These are phyloP conservation scores for Echiichthys vipera DNA, from an alignment of 2,797 vertebrate genomes.

Conservation along the genomic window DNA sequence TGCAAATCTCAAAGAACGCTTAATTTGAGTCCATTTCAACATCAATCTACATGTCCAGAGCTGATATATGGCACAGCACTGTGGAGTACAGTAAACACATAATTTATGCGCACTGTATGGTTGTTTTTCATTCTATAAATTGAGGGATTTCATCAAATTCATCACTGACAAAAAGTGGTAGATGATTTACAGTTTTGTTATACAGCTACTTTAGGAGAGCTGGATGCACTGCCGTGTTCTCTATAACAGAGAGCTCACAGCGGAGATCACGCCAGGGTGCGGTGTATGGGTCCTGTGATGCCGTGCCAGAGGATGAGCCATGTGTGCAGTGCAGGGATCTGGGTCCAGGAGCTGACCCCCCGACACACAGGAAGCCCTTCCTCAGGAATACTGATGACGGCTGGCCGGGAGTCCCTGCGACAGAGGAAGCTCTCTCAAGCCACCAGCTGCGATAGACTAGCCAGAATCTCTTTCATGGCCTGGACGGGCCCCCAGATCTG, in stretches of 20 bases:
- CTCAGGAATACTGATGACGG: conserved; percentile 85
- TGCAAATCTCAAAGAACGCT: conserved; percentile 58
- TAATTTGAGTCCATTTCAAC: conserved; percentile 51
- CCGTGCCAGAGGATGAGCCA: conserved; percentile 80
- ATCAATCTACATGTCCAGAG: conserved; percentile 47
- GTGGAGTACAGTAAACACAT: conserved; percentile 4
- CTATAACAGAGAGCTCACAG: conserved; percentile 51
- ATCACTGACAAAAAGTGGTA: conserved; percentile 21
- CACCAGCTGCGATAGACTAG: conserved; percentile 86
- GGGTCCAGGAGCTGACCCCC: conserved; percentile 66
- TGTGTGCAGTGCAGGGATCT: conserved; percentile 63
- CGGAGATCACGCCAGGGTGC: conserved; percentile 55
- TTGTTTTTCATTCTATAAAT: conserved; percentile 28
- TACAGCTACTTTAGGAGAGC: conserved; percentile 34
- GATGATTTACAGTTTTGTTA: conserved; percentile 41
- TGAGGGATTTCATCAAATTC: conserved; percentile 40
- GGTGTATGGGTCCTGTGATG: conserved; percentile 74
- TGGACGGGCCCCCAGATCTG: conserved; percentile 67
- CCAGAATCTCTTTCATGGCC: conserved; percentile 83
- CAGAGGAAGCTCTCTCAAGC: conserved; percentile 85
- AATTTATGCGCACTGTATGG: conserved; percentile 6
- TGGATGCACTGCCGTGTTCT: conserved; percentile 50
- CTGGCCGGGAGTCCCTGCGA: conserved; percentile 75
- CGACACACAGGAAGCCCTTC: conserved; percentile 83
- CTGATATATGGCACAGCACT: conserved; percentile 33